These are phyloP conservation scores for Lacanobia oleracea DNA, from an alignment of 2,888 invertebrate genomes.

Conservation along the genomic window DNA sequence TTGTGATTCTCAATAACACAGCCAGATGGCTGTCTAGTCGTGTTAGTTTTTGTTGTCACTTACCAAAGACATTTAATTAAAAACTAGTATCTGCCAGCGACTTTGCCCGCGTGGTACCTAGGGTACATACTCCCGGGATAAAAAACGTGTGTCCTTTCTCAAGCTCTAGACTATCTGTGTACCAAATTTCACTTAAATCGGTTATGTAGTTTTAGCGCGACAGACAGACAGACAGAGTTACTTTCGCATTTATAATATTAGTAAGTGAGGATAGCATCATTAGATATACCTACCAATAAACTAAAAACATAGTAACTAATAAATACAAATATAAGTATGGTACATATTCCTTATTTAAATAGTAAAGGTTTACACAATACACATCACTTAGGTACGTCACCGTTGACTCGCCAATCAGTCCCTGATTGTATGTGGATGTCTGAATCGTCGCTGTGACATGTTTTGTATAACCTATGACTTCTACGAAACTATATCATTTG, in stretches of 20 bases:
- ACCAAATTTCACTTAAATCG: no score
- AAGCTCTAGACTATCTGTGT: no score
- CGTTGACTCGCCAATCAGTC: not conserved
- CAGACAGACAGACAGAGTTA: no score
- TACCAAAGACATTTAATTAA: not conserved
- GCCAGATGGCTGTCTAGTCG: not conserved
- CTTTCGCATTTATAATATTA: no score
- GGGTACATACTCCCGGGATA: no score
- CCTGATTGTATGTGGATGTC: not conserved
- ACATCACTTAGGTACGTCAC: not conserved
- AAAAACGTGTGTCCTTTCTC: no score
- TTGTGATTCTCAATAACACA: not conserved
- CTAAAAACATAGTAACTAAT: no score
- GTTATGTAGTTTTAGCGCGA: no score
- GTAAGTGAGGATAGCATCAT: not conserved
- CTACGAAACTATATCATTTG: not conserved
- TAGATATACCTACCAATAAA: not conserved
- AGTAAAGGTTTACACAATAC: not conserved
- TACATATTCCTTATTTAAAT: not conserved
- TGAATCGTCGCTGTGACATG: no score
- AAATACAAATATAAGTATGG: no score
- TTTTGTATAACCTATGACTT: not conserved
- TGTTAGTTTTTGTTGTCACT: not conserved
- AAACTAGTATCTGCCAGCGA: no score
- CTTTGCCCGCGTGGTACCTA: no score